Conservation (phyloP, 1,140 invertebrate genomes). For the Glomeris maerens region DNA sequence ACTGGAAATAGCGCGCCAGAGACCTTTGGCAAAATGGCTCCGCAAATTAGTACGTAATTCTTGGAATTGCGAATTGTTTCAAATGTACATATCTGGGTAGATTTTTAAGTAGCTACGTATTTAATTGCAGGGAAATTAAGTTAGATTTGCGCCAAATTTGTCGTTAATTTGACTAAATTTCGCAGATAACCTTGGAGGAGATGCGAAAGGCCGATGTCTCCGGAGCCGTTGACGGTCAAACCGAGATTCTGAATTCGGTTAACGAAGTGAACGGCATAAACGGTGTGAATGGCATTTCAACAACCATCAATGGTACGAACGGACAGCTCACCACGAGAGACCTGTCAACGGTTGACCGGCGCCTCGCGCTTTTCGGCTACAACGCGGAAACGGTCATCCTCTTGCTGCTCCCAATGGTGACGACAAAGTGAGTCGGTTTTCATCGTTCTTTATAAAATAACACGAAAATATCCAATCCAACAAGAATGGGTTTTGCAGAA, state of each 20-base stretch:
- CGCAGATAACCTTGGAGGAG: slow-evolving; percentile 52
- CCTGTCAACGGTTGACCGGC: slow-evolving; percentile 47
- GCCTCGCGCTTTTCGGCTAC: slow-evolving; percentile 82
- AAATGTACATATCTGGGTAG: background rate
- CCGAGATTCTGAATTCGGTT: slow-evolving; percentile 17
- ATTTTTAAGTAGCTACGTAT: no score
- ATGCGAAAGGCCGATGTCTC: slow-evolving; percentile 34
- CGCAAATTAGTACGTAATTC: slow-evolving; percentile 73
- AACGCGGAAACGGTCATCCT: slow-evolving; percentile 90
- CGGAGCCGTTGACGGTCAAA: background rate
- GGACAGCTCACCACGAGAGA: slow-evolving; percentile 21
- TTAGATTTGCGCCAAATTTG: no score
- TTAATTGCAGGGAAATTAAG: no score
- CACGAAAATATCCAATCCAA: background rate
- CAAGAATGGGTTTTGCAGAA: no score
- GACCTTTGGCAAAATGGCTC: slow-evolving; percentile 81
- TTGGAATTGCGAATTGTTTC: slow-evolving; percentile 1
- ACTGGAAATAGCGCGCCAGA: slow-evolving; percentile 61
- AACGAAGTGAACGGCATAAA: slow-evolving; percentile 18
- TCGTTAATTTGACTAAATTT: no score
- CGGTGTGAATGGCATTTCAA: no score
- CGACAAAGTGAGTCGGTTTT: slow-evolving; percentile 62
- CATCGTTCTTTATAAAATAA: background rate
- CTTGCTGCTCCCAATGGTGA: slow-evolving; percentile 88
- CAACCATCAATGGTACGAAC: slow-evolving; percentile 25